Conservation (phyloP, 2,113 vertebrate genomes). For the Paratilapia polleni region DNA sequence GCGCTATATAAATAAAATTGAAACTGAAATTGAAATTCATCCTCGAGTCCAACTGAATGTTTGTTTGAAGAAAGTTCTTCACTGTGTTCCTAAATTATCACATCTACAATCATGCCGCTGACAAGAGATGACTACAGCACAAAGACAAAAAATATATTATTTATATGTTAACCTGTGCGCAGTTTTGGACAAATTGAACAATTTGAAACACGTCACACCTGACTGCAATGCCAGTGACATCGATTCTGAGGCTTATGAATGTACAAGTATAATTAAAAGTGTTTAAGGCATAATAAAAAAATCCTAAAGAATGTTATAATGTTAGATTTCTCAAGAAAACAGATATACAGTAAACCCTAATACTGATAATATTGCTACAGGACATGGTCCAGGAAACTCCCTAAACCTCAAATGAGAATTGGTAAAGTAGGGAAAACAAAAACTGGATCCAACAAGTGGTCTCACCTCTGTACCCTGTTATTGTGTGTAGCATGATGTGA, state of each 20-base stretch:
- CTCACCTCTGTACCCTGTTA: neutral
- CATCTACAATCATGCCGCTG: too few species aligned
- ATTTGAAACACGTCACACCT: neutral
- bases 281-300: neutral
- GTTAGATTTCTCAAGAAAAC: neutral
- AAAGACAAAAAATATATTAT: neutral
- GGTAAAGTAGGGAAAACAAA: neutral
- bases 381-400: neutral
- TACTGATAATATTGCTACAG: neutral
- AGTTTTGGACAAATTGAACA: neutral
- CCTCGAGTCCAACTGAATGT: neutral
- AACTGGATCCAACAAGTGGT: neutral
- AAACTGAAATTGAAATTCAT: too few species aligned
- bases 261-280: neutral
- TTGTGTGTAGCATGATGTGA: conserved; percentile 22
- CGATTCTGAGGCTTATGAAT: neutral
- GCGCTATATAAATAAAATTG: too few species aligned
- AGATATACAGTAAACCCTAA: neutral
- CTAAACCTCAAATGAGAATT: neutral
- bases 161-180: neutral
- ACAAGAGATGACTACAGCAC: too few species aligned
- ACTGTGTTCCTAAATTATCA: neutral
- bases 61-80: neutral
- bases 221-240: neutral
- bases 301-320: neutral